Evolutionary conservation across 2,113 vertebrate species (phyloP).

Genomic region (Macheiramphus alcinus): DNA sequence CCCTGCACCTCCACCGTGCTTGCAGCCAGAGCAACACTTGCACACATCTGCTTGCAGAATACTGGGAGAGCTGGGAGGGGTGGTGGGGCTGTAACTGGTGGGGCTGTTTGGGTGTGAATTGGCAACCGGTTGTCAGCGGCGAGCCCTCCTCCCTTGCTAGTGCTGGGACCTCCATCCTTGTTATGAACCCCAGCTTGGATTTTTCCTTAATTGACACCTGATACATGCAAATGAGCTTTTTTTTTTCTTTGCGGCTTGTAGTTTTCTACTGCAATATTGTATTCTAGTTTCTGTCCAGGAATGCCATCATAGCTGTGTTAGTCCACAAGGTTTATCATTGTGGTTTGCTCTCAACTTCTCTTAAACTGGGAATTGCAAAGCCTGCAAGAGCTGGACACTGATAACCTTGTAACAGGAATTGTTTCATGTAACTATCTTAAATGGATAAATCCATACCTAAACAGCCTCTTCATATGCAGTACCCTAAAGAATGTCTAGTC

Average conservation of each 20-base stretch:
- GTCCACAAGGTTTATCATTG: too few relatives aligned
- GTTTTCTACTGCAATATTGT: neutral
- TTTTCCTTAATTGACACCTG: neutral
- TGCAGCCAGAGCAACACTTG: neutral
- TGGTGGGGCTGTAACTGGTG: neutral
- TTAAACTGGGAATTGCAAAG: neutral
- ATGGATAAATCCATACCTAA: neutral
- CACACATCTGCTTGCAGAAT: neutral
- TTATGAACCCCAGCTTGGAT: neutral
- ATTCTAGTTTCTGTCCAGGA: neutral
- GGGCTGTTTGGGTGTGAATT: neutral
- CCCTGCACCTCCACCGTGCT: fast-evolving
- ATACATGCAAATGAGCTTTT: neutral
- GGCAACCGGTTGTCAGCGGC: neutral
- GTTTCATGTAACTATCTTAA: neutral
- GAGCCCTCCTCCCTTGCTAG: neutral
- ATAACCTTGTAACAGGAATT: neutral
- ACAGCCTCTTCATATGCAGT: neutral
- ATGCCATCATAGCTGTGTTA: neutral
- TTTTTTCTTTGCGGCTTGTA: neutral
- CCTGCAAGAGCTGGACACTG: neutral
- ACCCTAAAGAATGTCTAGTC: neutral
- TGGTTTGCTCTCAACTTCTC: neutral
- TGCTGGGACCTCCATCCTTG: neutral
- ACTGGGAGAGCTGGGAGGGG: neutral